Base-by-base conservation (phyloP, 1,140 invertebrate genomes). In the Aradophagus sp. region DNA sequence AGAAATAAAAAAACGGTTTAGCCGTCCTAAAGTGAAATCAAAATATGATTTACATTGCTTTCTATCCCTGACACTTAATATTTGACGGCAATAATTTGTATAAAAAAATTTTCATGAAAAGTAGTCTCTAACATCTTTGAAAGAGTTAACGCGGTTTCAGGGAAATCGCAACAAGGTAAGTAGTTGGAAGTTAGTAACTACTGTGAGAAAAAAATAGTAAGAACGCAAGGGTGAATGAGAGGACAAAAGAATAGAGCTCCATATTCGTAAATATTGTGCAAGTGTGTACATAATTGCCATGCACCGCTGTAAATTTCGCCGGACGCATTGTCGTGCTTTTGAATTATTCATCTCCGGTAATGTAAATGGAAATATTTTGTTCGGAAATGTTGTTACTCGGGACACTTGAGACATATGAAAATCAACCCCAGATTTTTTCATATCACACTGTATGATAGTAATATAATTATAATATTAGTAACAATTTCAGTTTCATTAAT, bases 281-380 rank as follows among this genome's bases (percentile, higher is more conserved):
- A 71, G 67, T 59, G 56, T 74, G 72, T 69, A 58, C 56, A 61
- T 62, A 74, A 74, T 74, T 74, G 67, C 67, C 62, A 70, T 74
- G 67, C 61, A 69, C 65, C 65, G 69, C 66, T 63, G 73, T 75
- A 75, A 75, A 73, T 73, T 73, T 65, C 70, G 29, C 58, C 45
- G 55, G 59, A 69, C 65, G 69, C 69, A 72, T 75, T 73, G 73
- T 75, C 69, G 65, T 75, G 69, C 69, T 38, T 62, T 66, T 75
- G 73, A 66, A 72, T 75, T 52, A 75, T 72, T 75, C 69, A 73
- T 73, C 61, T 50, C 56, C 44, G 52, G 29, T 69, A 53, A 75
- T 70, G 69, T 59, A 66, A 74, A 66, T 74, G 65, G 71, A 73
- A 73, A 73, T 73, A 68, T 73, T 73, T 73, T 42, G 63, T 62